These are phyloP conservation scores for Decapterus maruadsi DNA, from an alignment of 2,797 vertebrate species.

Conservation along the genomic window DNA sequence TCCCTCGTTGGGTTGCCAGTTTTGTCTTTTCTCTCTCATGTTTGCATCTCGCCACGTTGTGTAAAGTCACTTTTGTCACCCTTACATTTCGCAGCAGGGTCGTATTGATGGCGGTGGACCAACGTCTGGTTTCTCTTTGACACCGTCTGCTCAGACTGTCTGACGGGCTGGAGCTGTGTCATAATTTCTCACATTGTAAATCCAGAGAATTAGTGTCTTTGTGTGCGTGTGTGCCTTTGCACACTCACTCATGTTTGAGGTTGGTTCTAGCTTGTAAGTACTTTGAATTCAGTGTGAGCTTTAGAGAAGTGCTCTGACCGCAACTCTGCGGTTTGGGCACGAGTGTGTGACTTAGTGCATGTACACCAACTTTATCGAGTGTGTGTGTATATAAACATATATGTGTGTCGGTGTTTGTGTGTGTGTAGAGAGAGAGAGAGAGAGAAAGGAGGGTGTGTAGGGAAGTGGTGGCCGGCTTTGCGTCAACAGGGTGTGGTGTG, in stretches of 20 bases:
- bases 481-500: constrained; percentile 85
- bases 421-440: constrained; percentile 37
- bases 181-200: neutral
- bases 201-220: neutral
- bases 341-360: constrained; percentile 18
- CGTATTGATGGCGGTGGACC: neutral
- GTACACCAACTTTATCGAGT: no score
- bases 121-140: neutral
- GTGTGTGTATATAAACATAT: constrained; percentile 4
- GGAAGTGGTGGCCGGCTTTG: constrained; percentile 73
- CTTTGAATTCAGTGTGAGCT: constrained; percentile 41
- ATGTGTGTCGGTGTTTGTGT: constrained; percentile 28
- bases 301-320: constrained; percentile 42
- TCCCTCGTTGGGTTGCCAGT: neutral
- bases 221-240: neutral
- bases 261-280: constrained; percentile 7
- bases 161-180: constrained; percentile 1
- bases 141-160: neutral
- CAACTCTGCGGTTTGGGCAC: constrained; percentile 27
- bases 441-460: constrained; percentile 69
- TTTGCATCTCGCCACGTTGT: neutral
- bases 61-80: no score
- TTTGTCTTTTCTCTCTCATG: neutral
- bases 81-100: no score
- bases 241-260: constrained; percentile 28